These are phyloP conservation scores for Betta splendens DNA, from an alignment of 2,797 vertebrate species.

Conservation along the genomic window DNA sequence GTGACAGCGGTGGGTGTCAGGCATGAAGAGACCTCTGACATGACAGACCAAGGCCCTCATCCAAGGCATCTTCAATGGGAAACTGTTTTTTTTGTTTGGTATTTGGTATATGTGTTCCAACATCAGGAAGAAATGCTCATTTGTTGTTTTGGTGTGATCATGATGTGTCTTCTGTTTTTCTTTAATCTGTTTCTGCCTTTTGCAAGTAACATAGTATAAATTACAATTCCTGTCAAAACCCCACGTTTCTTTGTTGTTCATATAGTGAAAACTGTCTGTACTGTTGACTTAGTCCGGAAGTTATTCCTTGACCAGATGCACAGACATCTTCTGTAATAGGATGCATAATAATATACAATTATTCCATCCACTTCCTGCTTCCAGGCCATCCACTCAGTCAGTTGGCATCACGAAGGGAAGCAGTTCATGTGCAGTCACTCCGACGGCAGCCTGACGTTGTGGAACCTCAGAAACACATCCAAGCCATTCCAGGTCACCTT, in stretches of 20 bases:
- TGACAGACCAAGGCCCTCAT: not conserved
- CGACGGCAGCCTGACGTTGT: conserved; percentile 95
- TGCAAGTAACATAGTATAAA: not conserved
- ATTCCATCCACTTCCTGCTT: conserved; percentile 8
- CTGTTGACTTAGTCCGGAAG: too few relatives aligned
- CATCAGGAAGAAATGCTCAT: too few relatives aligned
- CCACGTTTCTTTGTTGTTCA: conserved; percentile 2
- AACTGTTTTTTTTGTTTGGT: too few relatives aligned
- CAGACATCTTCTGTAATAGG: too few relatives aligned
- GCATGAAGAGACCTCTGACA: conserved; percentile 5
- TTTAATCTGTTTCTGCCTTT: not conserved
- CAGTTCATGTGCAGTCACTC: conserved; percentile 99
- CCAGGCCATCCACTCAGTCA: conserved; percentile 96
- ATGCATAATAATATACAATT: too few relatives aligned
- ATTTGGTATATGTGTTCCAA: too few relatives aligned
- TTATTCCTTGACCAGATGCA: too few relatives aligned
- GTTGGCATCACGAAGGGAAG: conserved; percentile 98
- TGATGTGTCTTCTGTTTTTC: not conserved
- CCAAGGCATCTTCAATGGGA: not conserved
- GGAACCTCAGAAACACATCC: conserved; percentile 94
- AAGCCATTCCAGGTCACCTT: conserved; percentile 95
- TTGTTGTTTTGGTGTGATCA: not conserved
- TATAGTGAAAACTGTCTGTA: not conserved
- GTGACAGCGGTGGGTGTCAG: conserved; percentile 4
- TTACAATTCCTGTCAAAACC: not conserved